These are phyloP conservation scores for Pseudopipra pipra DNA, from an alignment of 2,113 vertebrate species.

Conservation along the genomic window DNA sequence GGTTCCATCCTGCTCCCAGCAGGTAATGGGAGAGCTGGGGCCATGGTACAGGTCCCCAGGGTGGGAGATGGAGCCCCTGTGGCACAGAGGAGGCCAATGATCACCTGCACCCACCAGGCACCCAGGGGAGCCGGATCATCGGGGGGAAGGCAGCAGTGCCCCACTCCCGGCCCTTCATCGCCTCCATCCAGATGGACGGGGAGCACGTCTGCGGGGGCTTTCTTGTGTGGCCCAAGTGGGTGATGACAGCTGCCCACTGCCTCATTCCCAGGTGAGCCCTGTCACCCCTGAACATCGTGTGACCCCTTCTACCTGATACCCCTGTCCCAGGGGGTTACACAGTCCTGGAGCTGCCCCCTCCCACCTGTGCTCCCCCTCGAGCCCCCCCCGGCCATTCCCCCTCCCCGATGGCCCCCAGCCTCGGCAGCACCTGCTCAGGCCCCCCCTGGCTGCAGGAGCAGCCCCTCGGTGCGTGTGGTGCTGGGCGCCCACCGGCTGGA, in stretches of 20 bases:
- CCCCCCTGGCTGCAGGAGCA: neutral
- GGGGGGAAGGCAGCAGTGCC: constrained; percentile 71
- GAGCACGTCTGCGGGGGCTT: constrained; percentile 67
- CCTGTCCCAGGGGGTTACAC: rapidly evolving
- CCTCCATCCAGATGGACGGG: constrained; percentile 63
- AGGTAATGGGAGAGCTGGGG: neutral
- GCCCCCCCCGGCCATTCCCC: neutral
- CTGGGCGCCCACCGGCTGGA: constrained; percentile 65
- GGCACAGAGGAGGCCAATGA: rapidly evolving
- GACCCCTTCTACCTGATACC: neutral
- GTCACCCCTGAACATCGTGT: rapidly evolving
- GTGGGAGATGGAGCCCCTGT: rapidly evolving
- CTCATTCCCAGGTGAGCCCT: constrained; percentile 46
- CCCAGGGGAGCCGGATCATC: constrained; percentile 69
- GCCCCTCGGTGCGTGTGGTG: constrained; percentile 8
- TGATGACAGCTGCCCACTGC: constrained; percentile 75
- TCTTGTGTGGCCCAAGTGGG: constrained; percentile 67
- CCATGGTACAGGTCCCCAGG: neutral
- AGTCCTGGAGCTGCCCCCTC: neutral
- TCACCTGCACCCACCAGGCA: constrained; percentile 17
- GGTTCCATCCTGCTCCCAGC: neutral
- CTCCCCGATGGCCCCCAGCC: rapidly evolving
- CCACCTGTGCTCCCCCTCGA: too few species aligned
- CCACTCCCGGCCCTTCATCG: constrained; percentile 84
- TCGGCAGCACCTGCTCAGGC: rapidly evolving